These are phyloP conservation scores for Ganaspis sp. DNA, from an alignment of 1,140 invertebrate genomes.

Conservation along the genomic window DNA sequence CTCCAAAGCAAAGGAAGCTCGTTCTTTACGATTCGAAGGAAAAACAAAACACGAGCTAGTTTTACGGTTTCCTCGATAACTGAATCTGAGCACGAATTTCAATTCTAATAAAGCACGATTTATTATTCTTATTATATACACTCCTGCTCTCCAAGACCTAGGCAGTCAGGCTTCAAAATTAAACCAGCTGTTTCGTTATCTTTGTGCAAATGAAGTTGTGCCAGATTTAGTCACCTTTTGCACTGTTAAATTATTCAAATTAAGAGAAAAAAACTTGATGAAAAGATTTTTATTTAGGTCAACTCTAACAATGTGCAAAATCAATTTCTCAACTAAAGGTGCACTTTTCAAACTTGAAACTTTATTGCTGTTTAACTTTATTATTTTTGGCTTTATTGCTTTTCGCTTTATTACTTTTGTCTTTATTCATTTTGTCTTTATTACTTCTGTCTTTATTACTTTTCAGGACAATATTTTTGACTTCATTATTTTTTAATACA, in stretches of 20 bases:
- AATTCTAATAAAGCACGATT: slow-evolving; percentile 29
- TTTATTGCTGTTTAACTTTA: no score
- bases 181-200: background rate
- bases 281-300: background rate
- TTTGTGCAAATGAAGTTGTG: slow-evolving; percentile 23
- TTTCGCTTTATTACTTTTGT: no score
- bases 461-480: no score
- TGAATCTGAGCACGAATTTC: slow-evolving; percentile 20
- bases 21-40: slow-evolving; percentile 13
- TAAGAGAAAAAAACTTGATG: background rate
- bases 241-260: background rate
- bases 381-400: no score
- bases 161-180: background rate
- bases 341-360: no score
- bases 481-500: no score
- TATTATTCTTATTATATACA: slow-evolving; percentile 22
- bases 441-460: no score
- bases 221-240: background rate
- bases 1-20: slow-evolving; percentile 22
- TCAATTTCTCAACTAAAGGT: no score
- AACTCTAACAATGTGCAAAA: background rate
- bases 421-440: no score
- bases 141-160: background rate
- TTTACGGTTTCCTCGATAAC: slow-evolving; percentile 27
- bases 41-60: slow-evolving; percentile 23